Evolutionary conservation across 2,113 vertebrate genomes (phyloP).

Genomic region (Calidris pygmaea): DNA sequence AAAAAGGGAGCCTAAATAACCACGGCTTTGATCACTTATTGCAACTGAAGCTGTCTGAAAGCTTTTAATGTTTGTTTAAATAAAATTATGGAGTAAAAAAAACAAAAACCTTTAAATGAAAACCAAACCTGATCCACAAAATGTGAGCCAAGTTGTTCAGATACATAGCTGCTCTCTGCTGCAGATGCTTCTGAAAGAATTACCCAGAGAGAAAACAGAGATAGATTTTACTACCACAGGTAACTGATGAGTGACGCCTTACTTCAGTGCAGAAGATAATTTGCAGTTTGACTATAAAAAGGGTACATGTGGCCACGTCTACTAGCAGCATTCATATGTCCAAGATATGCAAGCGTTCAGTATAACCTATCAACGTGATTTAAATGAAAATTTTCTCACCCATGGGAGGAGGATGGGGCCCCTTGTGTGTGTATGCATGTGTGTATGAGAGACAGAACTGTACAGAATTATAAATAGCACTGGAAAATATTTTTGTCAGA

Average conservation of each 20-base stretch:
- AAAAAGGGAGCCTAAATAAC: constrained; percentile 46
- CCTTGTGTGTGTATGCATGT: neutral
- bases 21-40: constrained; percentile 53
- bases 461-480: neutral
- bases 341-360: neutral
- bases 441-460: neutral
- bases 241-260: constrained; percentile 51
- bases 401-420: neutral
- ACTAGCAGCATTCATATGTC: neutral
- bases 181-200: constrained; percentile 52
- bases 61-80: constrained; percentile 57
- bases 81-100: neutral
- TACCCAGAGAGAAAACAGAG: neutral
- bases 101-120: constrained; percentile 64
- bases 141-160: constrained; percentile 35
- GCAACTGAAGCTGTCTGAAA: constrained; percentile 15
- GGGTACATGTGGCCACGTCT: neutral
- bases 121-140: constrained; percentile 53
- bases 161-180: constrained; percentile 33
- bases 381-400: constrained; percentile 14
- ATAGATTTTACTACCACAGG: neutral
- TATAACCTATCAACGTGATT: neutral
- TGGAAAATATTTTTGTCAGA: neutral
- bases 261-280: constrained; percentile 12
- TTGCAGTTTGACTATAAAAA: constrained; percentile 29